phyloP scores from a whole-genome alignment of 2,113 vertebrate species.

The Nyctibius bracteatus region DNA sequence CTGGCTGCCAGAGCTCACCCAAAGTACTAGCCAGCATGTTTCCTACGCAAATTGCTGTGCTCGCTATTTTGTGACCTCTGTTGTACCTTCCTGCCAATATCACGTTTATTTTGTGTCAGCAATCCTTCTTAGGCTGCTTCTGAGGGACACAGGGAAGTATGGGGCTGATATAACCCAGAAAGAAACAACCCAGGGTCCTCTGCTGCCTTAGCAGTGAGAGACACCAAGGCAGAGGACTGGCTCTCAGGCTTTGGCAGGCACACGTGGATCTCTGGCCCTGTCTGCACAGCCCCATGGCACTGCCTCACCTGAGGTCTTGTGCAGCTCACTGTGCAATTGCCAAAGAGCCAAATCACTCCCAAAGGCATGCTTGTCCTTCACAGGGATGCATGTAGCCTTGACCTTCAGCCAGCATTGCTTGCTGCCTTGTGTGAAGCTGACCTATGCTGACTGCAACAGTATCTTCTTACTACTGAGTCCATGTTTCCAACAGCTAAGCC shows the following conservation, averaged over 20 bases:
- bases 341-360: not conserved
- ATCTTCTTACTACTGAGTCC: not conserved
- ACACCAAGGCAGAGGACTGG: not conserved
- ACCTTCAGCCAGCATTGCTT: not conserved
- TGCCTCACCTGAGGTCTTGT: not conserved
- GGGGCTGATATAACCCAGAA: not conserved
- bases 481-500: not conserved
- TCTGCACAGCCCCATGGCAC: not conserved
- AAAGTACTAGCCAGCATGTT: not conserved
- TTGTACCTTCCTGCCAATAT: not conserved
- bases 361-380: not conserved
- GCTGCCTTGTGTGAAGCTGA: not conserved
- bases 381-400: accelerated
- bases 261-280: accelerated
- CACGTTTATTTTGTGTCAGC: not conserved
- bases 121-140: not conserved
- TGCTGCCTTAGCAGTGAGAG: not conserved
- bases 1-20: not conserved
- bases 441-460: not conserved
- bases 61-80: not conserved
- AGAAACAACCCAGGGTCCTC: not conserved
- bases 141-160: not conserved
- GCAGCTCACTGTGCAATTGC: not conserved
- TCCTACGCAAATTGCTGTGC: not conserved
- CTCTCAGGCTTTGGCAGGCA: not conserved